Evolutionary conservation across 1,140 invertebrate species (phyloP).

Genomic region (Halictus rubicundus): DNA sequence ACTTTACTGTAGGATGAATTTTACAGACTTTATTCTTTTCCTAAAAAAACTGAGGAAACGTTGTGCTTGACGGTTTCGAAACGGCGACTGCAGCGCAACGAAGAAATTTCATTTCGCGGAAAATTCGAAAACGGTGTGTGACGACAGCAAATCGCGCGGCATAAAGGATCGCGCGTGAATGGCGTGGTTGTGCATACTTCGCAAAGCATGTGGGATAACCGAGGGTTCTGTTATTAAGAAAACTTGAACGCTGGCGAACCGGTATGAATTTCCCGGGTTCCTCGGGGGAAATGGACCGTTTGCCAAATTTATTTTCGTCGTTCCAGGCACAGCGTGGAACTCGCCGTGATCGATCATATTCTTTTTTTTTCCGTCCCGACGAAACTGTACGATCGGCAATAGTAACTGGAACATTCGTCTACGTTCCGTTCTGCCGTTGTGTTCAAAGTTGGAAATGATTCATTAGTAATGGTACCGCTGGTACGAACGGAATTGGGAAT

Average conservation of each 20-base stretch:
- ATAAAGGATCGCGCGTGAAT: background rate
- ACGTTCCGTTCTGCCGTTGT: conserved; percentile 38
- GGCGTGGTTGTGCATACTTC: background rate
- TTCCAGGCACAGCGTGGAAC: conserved; percentile 19
- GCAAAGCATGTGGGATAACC: background rate
- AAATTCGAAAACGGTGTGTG: background rate
- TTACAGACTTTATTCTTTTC: too few species aligned
- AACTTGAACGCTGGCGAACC: conserved; percentile 5
- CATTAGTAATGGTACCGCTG: conserved; percentile 48
- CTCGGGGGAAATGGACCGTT: conserved; percentile 30
- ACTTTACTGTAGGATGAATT: too few species aligned
- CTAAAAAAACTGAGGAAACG: too few species aligned
- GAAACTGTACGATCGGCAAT: conserved; percentile 47
- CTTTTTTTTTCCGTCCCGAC: conserved; percentile 9
- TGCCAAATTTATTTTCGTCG: conserved; percentile 48
- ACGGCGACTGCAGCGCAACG: too few species aligned
- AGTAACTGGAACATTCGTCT: conserved; percentile 46
- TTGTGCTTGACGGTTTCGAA: too few species aligned
- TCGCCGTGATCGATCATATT: conserved; percentile 38
- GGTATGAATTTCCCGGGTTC: conserved; percentile 21
- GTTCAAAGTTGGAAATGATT: conserved; percentile 52
- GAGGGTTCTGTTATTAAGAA: conserved; percentile 20
- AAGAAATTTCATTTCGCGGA: background rate
- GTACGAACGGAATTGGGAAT: conserved; percentile 38
- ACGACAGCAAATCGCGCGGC: background rate